Conservation (phyloP, 2,888 invertebrate species). For the Thumatha senex region DNA sequence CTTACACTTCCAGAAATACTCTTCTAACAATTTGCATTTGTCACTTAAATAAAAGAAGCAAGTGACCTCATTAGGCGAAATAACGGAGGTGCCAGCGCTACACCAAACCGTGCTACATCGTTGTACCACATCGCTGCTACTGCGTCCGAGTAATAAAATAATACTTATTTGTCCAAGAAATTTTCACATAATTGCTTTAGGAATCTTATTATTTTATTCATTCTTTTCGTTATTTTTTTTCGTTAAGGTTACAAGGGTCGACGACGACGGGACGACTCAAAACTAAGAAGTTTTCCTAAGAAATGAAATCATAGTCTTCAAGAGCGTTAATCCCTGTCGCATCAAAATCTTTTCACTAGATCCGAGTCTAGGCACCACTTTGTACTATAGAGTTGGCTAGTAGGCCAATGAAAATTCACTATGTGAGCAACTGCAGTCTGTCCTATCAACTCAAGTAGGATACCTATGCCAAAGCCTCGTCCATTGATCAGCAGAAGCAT, state of each 20-base stretch:
- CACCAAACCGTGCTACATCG: constrained; percentile 23
- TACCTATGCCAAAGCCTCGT: too few relatives aligned
- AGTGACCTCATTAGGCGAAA: constrained; percentile 71
- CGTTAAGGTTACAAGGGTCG: constrained; percentile 51
- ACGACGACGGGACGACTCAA: constrained; percentile 57
- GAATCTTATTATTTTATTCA: constrained; percentile 57
- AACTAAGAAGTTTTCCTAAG: constrained; percentile 43
- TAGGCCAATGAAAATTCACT: too few relatives aligned
- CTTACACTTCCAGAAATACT: constrained; percentile 65
- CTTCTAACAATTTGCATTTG: constrained; percentile 72
- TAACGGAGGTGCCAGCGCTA: constrained; percentile 32
- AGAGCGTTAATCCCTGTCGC: too few relatives aligned
- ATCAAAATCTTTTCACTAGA: too few relatives aligned
- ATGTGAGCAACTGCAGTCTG: too few relatives aligned
- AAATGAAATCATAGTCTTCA: constrained; percentile 22
- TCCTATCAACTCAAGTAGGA: too few relatives aligned
- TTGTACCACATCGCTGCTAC: constrained; percentile 38
- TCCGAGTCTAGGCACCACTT: too few relatives aligned
- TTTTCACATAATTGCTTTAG: constrained; percentile 62
- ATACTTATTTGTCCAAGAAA: constrained; percentile 63
- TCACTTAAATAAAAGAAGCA: constrained; percentile 78
- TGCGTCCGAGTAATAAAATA: constrained; percentile 56
- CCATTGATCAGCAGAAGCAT: too few relatives aligned
- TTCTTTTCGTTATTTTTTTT: constrained; percentile 47
- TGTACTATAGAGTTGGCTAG: too few relatives aligned